Evolutionary conservation across 2,113 vertebrate genomes (phyloP), one percentile per base, ranked within the genome.

Genomic region (Pandion haliaetus): DNA sequence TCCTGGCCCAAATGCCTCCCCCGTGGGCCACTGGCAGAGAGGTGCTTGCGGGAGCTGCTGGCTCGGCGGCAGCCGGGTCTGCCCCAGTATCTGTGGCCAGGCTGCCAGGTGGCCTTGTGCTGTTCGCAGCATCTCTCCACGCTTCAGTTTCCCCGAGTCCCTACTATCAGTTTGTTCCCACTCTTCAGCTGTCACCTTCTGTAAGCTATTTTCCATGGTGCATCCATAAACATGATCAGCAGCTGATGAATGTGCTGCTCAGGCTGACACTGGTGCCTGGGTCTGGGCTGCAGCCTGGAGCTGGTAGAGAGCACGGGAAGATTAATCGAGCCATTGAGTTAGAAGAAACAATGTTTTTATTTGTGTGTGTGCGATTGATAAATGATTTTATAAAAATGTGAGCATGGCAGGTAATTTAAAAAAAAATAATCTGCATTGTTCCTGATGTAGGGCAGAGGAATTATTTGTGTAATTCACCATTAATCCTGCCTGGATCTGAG

Each of bases 311-410:
- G 72, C 25, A 14, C 72, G 16, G 69, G 95, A 92, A 95, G 95
- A 94, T 96, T 90, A 86, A 91, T 87, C 70, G 95, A 93, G 47
- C 93, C 80, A 90, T 95, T 95, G 95, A 85, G 74, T 90, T 65
- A 24, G 89, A 36, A 88, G 87, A 85, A 93, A 96, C 93, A 95
- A 91, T 63, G 84, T 71, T 71, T 95, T 96, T 85, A 57, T 97
- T 95, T 96, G 86, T 71, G 14, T 62, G 49, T 36, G 47, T 10
- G 31, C 2, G 3, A 9, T 2, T 94, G 94, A 97, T 61, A 57
- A 88, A 95, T 72, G 89, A 12, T 24, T 79, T 67, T 81, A 29
- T 69, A 61, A 73, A 93, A 91, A 93, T 20, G 72, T 38, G 72
- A 94, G 79, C n/a, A 7, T 63, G 85, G 90, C 76, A 84, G 95